Evolutionary conservation across 2,113 vertebrate species (phyloP), one percentile per base, ranked within the genome.

Genomic region (Malurus elegans): DNA sequence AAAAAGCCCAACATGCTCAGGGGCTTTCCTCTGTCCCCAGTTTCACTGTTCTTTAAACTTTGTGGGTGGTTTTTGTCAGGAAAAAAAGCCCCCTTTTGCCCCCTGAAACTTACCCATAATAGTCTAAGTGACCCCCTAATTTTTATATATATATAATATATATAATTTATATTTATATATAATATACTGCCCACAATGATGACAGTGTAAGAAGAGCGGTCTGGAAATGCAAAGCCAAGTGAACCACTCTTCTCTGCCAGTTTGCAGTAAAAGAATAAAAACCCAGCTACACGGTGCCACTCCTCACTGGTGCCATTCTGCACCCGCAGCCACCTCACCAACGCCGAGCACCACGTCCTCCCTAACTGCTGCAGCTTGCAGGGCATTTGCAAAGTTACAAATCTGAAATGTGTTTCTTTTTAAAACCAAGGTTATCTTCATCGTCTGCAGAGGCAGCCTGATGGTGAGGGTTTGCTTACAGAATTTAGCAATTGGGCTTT

Each of bases 321-420:
- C 51, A 58, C 4, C 2, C 3, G 4, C 26, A 42, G 42, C 32
- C 40, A 5, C 12, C 42, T 53, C 10, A 3, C 34, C 8, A 8
- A n/a, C 2, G 3, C 42, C 4, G 1, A 66, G 48, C 57, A 9
- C 31, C 2, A 0, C 0, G 0, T 40, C 57, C 40, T 18, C 48
- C 1, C 2, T 6, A 24, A 15, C 78, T 5, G 24, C 2, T 38
- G 26, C 15, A 8, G 5, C 82, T 36, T 4, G 0, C 66, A 53
- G 24, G 32, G 50, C 18, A 40, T 51, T 40, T 38, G 25, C 28
- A 82, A 87, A 57, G n/a, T 34, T 50, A 1, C 2, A 53, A 66
- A 14, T 58, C 64, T 47, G 34, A 38, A 86, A 31, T 3, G 3
- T 4, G 10, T 4, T 29, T 69, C 29, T 72, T 76, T 65, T 17